phyloP scores from a whole-genome alignment of 1,140 invertebrate genomes.

The Rhynchophorus ferrugineus region DNA sequence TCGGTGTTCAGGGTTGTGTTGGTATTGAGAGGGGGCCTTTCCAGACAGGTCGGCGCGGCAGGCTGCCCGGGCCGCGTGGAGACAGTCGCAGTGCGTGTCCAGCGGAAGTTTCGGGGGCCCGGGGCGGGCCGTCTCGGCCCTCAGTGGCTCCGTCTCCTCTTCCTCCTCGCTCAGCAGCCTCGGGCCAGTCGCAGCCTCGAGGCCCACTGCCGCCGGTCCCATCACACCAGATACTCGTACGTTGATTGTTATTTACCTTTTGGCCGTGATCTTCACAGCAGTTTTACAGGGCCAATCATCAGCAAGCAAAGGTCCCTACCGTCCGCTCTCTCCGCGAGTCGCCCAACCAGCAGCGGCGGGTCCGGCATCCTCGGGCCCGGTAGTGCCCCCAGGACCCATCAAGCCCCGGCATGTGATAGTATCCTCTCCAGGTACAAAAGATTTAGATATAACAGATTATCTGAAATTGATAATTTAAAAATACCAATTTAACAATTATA shows the following conservation, averaged over 20 bases:
- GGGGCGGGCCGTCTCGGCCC: slow-evolving; percentile 51
- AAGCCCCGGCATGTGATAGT: slow-evolving; percentile 60
- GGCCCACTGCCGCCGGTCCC: slow-evolving; percentile 53
- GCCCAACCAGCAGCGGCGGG: slow-evolving; percentile 30
- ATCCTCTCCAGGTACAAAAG: slow-evolving; percentile 51
- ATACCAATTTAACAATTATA: no score
- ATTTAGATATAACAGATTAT: no score
- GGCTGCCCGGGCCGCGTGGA: slow-evolving; percentile 66
- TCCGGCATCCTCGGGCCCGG: slow-evolving; percentile 15
- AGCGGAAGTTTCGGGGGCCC: slow-evolving; percentile 50
- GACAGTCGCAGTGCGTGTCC: slow-evolving; percentile 67
- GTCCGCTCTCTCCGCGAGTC: slow-evolving; percentile 52
- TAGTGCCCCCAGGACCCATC: slow-evolving; percentile 24
- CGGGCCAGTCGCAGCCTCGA: slow-evolving; percentile 41
- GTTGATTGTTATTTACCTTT: no score
- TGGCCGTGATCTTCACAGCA: background rate
- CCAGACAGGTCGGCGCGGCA: slow-evolving; percentile 71
- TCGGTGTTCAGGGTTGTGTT: slow-evolving; percentile 38
- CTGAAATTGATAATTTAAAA: no score
- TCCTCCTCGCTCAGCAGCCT: slow-evolving; percentile 60
- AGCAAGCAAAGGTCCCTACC: slow-evolving; percentile 55
- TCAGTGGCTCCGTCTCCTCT: slow-evolving; percentile 59
- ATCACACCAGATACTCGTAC: slow-evolving; percentile 62
- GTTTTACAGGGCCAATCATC: slow-evolving; percentile 52
- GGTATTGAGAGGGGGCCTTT: slow-evolving; percentile 49